Percentiles rank a stretch among this genome's conserved stretches.
phyloP scores from a whole-genome alignment of 2,797 vertebrate genomes.

The Schizothorax lantsangensis region DNA sequence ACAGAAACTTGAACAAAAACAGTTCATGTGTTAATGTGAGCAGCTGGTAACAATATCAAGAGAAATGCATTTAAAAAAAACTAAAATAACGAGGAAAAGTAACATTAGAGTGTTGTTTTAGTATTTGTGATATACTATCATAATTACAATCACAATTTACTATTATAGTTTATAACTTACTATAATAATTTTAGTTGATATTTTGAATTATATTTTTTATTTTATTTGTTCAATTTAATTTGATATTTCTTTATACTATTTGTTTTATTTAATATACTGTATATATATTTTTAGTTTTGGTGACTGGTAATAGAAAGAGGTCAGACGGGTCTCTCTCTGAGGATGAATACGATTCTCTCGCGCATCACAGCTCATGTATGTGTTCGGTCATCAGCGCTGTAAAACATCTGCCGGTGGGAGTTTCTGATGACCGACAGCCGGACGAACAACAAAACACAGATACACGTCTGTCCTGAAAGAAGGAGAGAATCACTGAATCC shows the following conservation, averaged over 20 bases:
- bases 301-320: background rate
- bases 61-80: background rate
- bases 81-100: background rate
- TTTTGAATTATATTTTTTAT: background rate
- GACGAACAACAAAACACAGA: background rate
- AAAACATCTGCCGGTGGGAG: constrained; percentile 43
- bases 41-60: background rate
- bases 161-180: background rate
- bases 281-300: background rate
- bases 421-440: background rate
- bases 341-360: constrained; percentile 4
- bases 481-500: background rate
- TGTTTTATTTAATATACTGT: background rate
- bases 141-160: too few species aligned
- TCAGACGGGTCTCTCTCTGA: constrained; percentile 1
- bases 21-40: background rate
- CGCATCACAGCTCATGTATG: constrained; percentile 31
- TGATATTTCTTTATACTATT: background rate
- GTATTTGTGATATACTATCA: background rate
- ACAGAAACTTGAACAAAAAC: background rate
- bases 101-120: background rate
- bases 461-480: background rate
- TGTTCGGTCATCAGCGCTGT: background rate
- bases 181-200: too few species aligned
- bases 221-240: background rate